These are phyloP conservation scores for Temnopleurus reevesii DNA, from an alignment of 53 echinoderm and acorn worm genomes.

Conservation along the genomic window DNA sequence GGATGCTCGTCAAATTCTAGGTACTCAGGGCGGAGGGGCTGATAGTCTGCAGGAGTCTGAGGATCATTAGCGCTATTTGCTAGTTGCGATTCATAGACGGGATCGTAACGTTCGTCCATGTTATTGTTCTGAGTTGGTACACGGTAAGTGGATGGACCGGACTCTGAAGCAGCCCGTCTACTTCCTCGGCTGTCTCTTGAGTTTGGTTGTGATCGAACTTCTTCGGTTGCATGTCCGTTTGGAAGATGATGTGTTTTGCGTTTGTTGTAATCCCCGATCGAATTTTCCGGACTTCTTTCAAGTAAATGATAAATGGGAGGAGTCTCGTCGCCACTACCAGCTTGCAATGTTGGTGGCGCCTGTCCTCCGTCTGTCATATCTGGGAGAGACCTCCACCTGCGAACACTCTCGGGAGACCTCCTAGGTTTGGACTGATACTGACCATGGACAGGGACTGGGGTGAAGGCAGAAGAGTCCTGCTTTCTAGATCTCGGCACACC, in stretches of 20 bases:
- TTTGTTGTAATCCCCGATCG: conserved; percentile 2
- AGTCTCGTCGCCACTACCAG: background rate
- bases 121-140: background rate
- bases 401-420: conserved; percentile 19
- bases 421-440: conserved; percentile 31
- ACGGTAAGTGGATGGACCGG: background rate
- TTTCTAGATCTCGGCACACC: conserved; percentile 20
- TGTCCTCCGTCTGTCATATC: conserved; percentile 34
- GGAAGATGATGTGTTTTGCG: background rate
- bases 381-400: conserved; percentile 48
- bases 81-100: conserved; percentile 8
- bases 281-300: conserved; percentile 21
- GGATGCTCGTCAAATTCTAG: background rate
- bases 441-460: conserved; percentile 26
- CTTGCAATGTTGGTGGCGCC: no score
- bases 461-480: conserved; percentile 16
- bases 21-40: conserved; percentile 19
- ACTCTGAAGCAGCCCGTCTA: conserved; percentile 16
- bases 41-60: background rate
- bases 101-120: conserved; percentile 29
- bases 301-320: conserved; percentile 39
- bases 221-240: background rate
- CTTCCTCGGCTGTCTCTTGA: background rate
- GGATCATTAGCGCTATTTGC: background rate
- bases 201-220: background rate